phyloP scores from a whole-genome alignment of 2,113 vertebrate species.

The Oryzias curvinotus region DNA sequence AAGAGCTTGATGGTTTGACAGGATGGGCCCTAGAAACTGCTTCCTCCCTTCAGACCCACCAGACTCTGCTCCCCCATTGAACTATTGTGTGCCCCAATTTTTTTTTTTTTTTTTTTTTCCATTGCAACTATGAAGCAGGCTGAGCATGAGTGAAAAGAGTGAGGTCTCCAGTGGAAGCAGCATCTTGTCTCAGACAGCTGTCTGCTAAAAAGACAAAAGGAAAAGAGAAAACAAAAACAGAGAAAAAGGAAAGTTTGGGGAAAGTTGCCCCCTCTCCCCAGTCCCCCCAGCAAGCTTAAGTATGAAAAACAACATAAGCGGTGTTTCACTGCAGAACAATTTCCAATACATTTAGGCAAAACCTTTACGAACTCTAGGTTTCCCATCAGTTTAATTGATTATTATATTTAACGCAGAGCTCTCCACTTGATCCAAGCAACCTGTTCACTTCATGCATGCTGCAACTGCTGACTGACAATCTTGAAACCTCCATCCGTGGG shows the following conservation, averaged over 20 bases:
- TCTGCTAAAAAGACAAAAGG: slow-evolving; percentile 59
- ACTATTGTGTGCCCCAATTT: slow-evolving; percentile 79
- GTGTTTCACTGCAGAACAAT: too few relatives aligned
- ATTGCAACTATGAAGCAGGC: slow-evolving; percentile 68
- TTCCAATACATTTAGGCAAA: too few relatives aligned
- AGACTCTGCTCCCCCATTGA: slow-evolving; percentile 71
- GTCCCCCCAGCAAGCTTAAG: not conserved
- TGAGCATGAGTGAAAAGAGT: slow-evolving; percentile 50
- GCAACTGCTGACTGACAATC: slow-evolving; percentile 56
- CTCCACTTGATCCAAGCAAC: slow-evolving; percentile 41
- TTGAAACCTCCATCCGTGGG: slow-evolving; percentile 51
- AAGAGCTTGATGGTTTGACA: slow-evolving; percentile 77
- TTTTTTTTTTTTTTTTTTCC: slow-evolving; percentile 51
- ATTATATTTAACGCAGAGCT: not conserved
- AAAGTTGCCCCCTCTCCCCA: slow-evolving; percentile 47
- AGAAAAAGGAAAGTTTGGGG: slow-evolving; percentile 54
- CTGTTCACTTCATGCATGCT: slow-evolving; percentile 30
- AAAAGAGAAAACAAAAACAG: slow-evolving; percentile 20
- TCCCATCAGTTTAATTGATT: not conserved
- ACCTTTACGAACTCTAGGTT: too few relatives aligned
- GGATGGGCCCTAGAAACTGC: slow-evolving; percentile 68
- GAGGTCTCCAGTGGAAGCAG: slow-evolving; percentile 72
- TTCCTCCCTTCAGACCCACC: slow-evolving; percentile 64
- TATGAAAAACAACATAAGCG: too few relatives aligned
- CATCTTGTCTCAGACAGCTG: slow-evolving; percentile 73